Base-by-base conservation (phyloP, 2,113 vertebrate species). In the Perca flavescens region DNA sequence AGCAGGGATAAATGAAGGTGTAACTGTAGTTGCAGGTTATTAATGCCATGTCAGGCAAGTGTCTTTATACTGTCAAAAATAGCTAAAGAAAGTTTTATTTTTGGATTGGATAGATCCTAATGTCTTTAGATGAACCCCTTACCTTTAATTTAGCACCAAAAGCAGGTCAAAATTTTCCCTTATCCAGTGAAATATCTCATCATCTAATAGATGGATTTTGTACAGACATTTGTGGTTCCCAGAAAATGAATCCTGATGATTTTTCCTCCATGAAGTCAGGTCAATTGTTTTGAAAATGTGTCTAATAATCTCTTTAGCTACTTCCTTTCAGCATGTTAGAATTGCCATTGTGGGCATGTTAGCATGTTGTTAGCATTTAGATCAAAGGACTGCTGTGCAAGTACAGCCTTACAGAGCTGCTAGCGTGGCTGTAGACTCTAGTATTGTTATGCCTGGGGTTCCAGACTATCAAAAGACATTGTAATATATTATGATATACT, bases 101-200 rank as follows among this genome's bases (percentile, higher is more conserved):
- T 34, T 34, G 31, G 31, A 34, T n/a, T 36, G 19, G 13, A 21
- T n/a, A 21, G 19, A 3, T 54, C 52, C 8, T 40, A 40, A 40
- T 40, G 9, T 40, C 40, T 40, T 40, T 40, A 40, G 40, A 40
- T 49, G 8, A 40, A 36, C 13, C 1, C 1, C 14, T 57, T 21
- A 28, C n/a, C 28, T 58, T 58, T 72, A n/a, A 28, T 71, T 25
- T 56, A n/a, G 50, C 50, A 54, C 67, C 67, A 70, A 70, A 40
- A 9, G 5, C 34, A 22, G 19, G 31, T 57, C 53, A 22, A 1
- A n/a, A 21, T 43, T 43, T 70, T 22, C 14, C 25, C 36, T 46
- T 28, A 25, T 57, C 14, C 21, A 16, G 21, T 54, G n/a, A 43
- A 71, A 43, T 56, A 56, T 54, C 50, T 10, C 19, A 21, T 34